Conservation (phyloP, 2,113 vertebrate species). For the Ceratotherium simum region DNA sequence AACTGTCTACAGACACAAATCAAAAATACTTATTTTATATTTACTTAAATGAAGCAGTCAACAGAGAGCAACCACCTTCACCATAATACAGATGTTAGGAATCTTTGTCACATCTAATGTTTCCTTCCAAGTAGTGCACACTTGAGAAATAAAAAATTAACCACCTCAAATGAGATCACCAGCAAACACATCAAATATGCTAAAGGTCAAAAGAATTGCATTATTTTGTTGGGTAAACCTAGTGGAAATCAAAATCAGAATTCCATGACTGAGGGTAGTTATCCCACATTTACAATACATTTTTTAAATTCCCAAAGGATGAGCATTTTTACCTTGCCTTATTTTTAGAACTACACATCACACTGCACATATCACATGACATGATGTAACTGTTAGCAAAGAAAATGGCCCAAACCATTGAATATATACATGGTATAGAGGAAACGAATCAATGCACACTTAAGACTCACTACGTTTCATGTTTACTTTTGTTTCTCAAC, state of each 20-base stretch:
- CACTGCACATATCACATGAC: conserved; percentile 84
- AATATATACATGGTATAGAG: conserved; percentile 81
- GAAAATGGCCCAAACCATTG: conserved; percentile 78
- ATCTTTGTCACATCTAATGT: background rate
- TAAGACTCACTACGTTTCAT: conserved; percentile 47
- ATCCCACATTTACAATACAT: conserved; percentile 72
- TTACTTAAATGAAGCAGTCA: background rate
- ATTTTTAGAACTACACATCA: conserved; percentile 88
- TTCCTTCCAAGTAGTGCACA: conserved; percentile 33
- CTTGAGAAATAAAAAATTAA: conserved; percentile 58
- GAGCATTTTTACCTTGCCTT: conserved; percentile 83
- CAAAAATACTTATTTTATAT: conserved; percentile 25
- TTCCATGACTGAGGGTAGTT: conserved; percentile 31
- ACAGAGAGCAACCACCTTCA: background rate
- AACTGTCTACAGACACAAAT: background rate
- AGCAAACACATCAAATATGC: conserved; percentile 46
- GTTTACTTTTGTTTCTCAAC: background rate
- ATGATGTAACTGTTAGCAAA: conserved; percentile 86
- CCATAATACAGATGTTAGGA: background rate
- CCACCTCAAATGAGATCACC: conserved; percentile 25
- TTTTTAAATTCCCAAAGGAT: conserved; percentile 68
- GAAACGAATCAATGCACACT: conserved; percentile 38
- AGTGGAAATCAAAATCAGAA: conserved; percentile 39
- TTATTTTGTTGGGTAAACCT: conserved; percentile 52
- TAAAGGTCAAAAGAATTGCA: conserved; percentile 45